Evolutionary conservation across 2,888 invertebrate species (phyloP).

Genomic region (Synanthedon myopaeformis): DNA sequence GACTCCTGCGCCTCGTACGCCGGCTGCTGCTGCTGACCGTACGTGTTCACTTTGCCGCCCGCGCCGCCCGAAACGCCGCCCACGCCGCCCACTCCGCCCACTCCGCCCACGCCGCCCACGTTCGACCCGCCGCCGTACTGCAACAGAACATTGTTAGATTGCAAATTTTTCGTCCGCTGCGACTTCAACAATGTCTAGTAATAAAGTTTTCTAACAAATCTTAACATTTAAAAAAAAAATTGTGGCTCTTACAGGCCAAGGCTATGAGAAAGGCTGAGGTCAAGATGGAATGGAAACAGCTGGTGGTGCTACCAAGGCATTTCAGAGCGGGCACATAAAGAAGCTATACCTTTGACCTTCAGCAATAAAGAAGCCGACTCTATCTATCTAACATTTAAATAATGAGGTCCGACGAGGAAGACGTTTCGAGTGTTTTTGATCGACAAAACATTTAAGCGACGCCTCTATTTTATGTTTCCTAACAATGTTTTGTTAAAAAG

Average conservation of each 20-base stretch:
- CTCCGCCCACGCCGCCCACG: slow-evolving; percentile 29
- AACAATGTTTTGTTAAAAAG: no score
- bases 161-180: neutral
- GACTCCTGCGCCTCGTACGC: slow-evolving; percentile 58
- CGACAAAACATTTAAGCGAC: no score
- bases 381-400: no score
- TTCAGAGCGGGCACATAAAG: no score
- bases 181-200: no score
- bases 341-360: no score
- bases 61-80: slow-evolving; percentile 53
- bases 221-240: neutral
- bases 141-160: neutral
- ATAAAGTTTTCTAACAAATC: neutral
- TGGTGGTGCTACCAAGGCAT: no score
- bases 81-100: slow-evolving; percentile 45
- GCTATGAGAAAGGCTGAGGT: neutral
- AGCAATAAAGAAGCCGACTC: no score
- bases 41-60: slow-evolving; percentile 40
- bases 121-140: slow-evolving; percentile 55
- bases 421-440: no score
- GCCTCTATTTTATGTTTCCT: no score
- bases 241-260: neutral
- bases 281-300: no score
- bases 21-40: slow-evolving; percentile 48
- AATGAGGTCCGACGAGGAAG: no score